Conservation (phyloP, 2,113 vertebrate species). For the Sebastes schlegelii region DNA sequence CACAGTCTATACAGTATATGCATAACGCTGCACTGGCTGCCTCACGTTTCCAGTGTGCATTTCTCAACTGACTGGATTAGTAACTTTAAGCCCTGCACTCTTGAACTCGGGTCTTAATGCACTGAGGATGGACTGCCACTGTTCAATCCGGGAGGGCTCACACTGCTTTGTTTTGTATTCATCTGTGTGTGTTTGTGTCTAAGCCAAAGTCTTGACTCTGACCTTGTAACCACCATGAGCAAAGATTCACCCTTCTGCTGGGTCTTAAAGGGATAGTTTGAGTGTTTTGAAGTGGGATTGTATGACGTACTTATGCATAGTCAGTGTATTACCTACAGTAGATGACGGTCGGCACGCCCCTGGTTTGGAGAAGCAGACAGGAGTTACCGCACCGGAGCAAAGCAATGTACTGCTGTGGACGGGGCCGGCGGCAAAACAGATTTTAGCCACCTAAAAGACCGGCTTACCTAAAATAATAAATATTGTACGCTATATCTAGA, state of each 20-base stretch:
- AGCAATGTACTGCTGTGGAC: too few relatives aligned
- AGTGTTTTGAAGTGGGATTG: too few relatives aligned
- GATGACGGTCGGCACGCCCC: too few relatives aligned
- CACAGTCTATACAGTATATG: slow-evolving; percentile 24
- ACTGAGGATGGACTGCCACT: slow-evolving; percentile 14
- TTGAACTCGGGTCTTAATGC: slow-evolving; percentile 57
- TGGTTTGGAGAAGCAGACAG: too few relatives aligned
- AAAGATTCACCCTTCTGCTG: neutral
- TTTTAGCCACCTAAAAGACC: too few relatives aligned
- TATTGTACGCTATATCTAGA: too few relatives aligned
- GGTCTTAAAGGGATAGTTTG: too few relatives aligned
- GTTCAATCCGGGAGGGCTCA: slow-evolving; percentile 2
- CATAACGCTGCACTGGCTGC: slow-evolving; percentile 37
- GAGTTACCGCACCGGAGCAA: too few relatives aligned
- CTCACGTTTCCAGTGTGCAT: slow-evolving; percentile 76
- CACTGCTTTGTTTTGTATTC: slow-evolving; percentile 3
- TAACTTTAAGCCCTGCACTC: slow-evolving; percentile 72
- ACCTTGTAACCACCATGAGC: slow-evolving; percentile 12
- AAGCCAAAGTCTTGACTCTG: slow-evolving; percentile 13
- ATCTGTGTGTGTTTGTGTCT: neutral
- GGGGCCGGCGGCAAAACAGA: too few relatives aligned
- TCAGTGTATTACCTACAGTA: too few relatives aligned
- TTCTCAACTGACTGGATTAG: slow-evolving; percentile 77
- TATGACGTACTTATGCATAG: too few relatives aligned
- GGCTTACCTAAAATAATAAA: too few relatives aligned